These are phyloP conservation scores for Clarias magur DNA, from an alignment of 2,113 vertebrate species.

Conservation along the genomic window DNA sequence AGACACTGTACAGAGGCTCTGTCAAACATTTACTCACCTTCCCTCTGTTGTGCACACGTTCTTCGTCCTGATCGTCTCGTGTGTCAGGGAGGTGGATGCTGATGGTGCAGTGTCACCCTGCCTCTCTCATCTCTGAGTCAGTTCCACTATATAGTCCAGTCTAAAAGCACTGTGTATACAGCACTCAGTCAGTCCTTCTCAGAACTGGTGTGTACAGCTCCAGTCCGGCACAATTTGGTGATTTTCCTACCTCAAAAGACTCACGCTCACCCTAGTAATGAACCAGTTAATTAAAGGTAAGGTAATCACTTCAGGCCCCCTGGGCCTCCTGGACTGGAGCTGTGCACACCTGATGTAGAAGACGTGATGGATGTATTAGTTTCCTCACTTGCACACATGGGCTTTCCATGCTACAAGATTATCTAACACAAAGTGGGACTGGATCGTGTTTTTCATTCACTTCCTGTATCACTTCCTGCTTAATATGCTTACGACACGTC, in stretches of 20 bases:
- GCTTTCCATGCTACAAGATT: not conserved
- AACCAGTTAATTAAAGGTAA: not conserved
- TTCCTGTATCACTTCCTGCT: not conserved
- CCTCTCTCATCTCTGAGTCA: constrained; percentile 42
- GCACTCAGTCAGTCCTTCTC: not conserved
- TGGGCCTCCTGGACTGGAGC: not conserved
- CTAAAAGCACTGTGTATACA: not conserved
- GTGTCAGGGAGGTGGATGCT: constrained; percentile 28
- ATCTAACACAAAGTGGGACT: not conserved
- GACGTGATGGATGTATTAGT: not conserved
- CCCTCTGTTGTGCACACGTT: not conserved
- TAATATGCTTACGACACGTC: constrained; percentile 4
- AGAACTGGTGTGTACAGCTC: not conserved
- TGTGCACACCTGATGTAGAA: not conserved
- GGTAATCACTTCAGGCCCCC: not conserved
- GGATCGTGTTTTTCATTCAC: constrained; percentile 14
- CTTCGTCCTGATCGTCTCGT: constrained; percentile 9
- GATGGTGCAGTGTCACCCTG: not conserved
- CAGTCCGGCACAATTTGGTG: not conserved
- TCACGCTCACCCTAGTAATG: not conserved
- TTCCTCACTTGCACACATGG: not conserved
- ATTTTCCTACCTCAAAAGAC: not conserved
- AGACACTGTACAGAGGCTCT: not conserved
- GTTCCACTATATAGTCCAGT: constrained; percentile 11
- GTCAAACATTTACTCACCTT: not conserved